These are phyloP conservation scores for Zaprionus inermis DNA, from an alignment of 1,140 invertebrate genomes.

Conservation along the genomic window DNA sequence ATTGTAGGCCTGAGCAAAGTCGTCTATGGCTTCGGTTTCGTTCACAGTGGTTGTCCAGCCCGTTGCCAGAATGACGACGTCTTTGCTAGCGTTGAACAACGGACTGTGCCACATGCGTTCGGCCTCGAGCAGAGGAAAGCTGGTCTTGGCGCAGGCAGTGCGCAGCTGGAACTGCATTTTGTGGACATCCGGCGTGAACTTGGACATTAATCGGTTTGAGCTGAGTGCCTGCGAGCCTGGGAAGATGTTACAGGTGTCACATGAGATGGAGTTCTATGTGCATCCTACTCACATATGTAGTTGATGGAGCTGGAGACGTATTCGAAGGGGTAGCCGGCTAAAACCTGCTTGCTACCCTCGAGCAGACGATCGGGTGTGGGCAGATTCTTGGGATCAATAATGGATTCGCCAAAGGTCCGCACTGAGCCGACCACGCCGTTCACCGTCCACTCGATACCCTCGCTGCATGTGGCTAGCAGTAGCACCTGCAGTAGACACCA, in stretches of 20 bases:
- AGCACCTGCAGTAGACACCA: slow-evolving; percentile 14
- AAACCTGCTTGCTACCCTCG: slow-evolving; percentile 67
- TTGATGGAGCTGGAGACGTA: slow-evolving; percentile 66
- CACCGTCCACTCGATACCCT: slow-evolving; percentile 46
- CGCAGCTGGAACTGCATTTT: slow-evolving; percentile 73
- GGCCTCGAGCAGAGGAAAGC: slow-evolving; percentile 54
- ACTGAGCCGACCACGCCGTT: slow-evolving; percentile 56
- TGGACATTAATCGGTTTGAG: slow-evolving; percentile 62
- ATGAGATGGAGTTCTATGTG: background rate
- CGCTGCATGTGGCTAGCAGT: slow-evolving; percentile 9
- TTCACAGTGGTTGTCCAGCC: slow-evolving; percentile 80
- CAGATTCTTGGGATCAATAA: slow-evolving; percentile 59
- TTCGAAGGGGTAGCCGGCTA: slow-evolving; percentile 79
- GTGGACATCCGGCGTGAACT: slow-evolving; percentile 63
- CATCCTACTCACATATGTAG: slow-evolving; percentile 65
- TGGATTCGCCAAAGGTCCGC: slow-evolving; percentile 35
- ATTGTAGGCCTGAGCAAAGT: slow-evolving; percentile 67
- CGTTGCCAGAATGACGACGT: slow-evolving; percentile 76
- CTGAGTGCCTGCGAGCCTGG: slow-evolving; percentile 71
- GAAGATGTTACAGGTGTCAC: background rate
- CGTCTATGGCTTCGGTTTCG: slow-evolving; percentile 66
- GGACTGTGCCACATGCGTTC: slow-evolving; percentile 67
- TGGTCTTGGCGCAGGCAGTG: slow-evolving; percentile 50
- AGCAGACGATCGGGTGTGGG: slow-evolving; percentile 72
- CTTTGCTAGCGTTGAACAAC: slow-evolving; percentile 66